These are phyloP conservation scores for Erythrocebus patas DNA, from an alignment of 2,113 vertebrate genomes.

Conservation along the genomic window DNA sequence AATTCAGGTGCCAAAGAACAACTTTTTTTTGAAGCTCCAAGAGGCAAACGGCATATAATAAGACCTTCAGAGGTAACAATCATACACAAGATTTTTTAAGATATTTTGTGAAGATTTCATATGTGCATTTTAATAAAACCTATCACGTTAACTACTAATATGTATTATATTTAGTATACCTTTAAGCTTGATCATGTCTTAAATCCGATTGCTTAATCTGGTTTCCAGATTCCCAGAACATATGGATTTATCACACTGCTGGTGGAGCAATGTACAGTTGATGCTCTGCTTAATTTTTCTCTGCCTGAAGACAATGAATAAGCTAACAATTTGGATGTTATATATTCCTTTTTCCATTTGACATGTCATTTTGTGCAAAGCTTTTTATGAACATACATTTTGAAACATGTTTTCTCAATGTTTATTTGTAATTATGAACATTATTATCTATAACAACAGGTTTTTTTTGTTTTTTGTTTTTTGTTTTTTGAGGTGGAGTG, in stretches of 20 bases:
- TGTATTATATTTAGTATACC: background rate
- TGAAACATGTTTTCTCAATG: background rate
- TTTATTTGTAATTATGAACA: background rate
- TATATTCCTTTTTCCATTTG: background rate
- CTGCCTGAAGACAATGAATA: background rate
- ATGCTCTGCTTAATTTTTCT: background rate
- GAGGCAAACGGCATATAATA: constrained; percentile 92
- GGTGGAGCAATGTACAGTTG: background rate
- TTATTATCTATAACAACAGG: background rate
- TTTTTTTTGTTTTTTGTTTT: too few relatives aligned
- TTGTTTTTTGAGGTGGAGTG: too few relatives aligned
- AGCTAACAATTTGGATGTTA: background rate
- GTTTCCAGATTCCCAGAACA: background rate
- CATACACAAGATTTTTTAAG: background rate
- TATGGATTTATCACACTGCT: background rate
- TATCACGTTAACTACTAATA: background rate
- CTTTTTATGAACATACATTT: background rate
- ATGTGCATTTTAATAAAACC: background rate
- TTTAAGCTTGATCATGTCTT: constrained; percentile 15
- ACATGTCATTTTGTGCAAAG: background rate
- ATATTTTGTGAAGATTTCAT: background rate
- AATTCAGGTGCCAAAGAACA: constrained; percentile 98
- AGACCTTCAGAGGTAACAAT: constrained; percentile 87
- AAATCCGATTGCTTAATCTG: background rate
- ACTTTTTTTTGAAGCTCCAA: constrained; percentile 97